phyloP scores from a whole-genome alignment of 2,797 vertebrate genomes.

The Simalia tracyae region DNA sequence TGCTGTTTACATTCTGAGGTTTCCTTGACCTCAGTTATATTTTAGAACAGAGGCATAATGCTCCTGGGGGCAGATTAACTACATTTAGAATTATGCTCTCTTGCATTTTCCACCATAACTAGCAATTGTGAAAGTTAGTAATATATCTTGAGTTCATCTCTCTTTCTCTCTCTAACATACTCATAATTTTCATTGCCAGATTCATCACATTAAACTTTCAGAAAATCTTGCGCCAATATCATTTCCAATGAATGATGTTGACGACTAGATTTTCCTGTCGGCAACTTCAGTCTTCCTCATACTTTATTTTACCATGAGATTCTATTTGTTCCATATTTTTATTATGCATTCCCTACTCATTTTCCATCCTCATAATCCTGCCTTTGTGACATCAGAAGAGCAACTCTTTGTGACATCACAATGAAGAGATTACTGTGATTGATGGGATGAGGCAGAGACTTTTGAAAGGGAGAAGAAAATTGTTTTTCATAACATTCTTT shows the following conservation, averaged over 20 bases:
- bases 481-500: background rate
- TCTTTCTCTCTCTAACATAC: background rate
- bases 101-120: background rate
- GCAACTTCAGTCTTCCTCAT: background rate
- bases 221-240: background rate
- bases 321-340: background rate
- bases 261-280: background rate
- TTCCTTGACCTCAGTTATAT: background rate
- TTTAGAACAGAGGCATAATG: background rate
- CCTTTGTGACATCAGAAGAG: background rate
- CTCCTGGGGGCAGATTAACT: background rate
- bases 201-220: background rate
- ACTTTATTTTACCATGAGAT: background rate
- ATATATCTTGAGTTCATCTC: background rate
- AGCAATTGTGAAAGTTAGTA: background rate
- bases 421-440: background rate
- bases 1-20: background rate
- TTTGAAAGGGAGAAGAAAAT: accelerated
- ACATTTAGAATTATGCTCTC: background rate
- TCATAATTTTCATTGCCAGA: background rate
- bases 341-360: background rate
- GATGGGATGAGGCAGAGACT: background rate
- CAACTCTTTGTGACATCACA: slow-evolving; percentile 1
- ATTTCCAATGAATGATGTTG: background rate
- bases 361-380: background rate